Evolutionary conservation across 2,888 invertebrate species (phyloP).

Genomic region (Electrophaes corylata): DNA sequence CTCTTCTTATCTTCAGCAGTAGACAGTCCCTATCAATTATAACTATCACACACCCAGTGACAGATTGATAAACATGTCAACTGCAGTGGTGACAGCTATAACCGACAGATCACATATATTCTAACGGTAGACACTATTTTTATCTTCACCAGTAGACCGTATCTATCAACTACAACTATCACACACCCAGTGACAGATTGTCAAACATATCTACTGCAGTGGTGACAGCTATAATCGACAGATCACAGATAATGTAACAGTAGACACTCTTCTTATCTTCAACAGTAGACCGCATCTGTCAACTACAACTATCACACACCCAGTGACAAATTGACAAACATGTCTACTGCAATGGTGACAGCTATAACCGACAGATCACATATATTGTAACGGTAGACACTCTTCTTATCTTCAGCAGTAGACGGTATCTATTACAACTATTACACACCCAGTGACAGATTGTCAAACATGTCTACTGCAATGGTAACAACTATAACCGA

Average conservation of each 20-base stretch:
- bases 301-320: slow-evolving; percentile 21
- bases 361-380: slow-evolving; percentile 4
- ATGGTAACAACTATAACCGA: slow-evolving; percentile 21
- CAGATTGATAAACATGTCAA: slow-evolving; percentile 37
- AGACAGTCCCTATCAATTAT: not conserved
- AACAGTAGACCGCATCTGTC: slow-evolving; percentile 7
- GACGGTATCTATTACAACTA: slow-evolving; percentile 22
- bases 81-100: slow-evolving; percentile 31
- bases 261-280: not conserved
- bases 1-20: no score
- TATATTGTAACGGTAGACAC: no score
- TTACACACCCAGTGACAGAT: slow-evolving; percentile 39
- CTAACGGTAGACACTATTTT: no score
- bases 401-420: not conserved
- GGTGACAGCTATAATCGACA: slow-evolving; percentile 3
- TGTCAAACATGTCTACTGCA: slow-evolving; percentile 20
- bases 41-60: slow-evolving; percentile 37
- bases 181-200: slow-evolving; percentile 39
- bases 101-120: slow-evolving; percentile 6
- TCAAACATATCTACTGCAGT: slow-evolving; percentile 37
- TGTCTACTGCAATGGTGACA: slow-evolving; percentile 34
- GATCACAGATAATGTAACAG: not conserved
- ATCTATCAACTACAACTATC: slow-evolving; percentile 1
- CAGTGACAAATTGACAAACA: slow-evolving; percentile 38
- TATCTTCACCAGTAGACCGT: not conserved